Conservation (phyloP, 1,140 invertebrate genomes). For the Panonychus citri region DNA sequence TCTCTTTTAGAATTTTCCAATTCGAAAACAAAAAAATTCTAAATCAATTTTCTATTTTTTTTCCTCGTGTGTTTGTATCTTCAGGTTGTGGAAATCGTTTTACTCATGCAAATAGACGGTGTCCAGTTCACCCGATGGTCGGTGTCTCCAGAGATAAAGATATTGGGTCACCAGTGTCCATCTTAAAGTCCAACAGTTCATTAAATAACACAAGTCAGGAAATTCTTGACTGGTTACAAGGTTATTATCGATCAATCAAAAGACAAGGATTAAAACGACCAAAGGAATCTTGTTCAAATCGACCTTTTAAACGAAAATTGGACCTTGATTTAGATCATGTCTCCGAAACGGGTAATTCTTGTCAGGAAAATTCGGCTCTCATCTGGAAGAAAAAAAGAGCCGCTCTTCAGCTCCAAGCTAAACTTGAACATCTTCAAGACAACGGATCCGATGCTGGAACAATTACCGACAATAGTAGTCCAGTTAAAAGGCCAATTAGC, state of each 20-base stretch:
- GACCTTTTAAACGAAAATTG: slow-evolving; percentile 16
- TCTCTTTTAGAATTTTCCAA: background rate
- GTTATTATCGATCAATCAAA: slow-evolving; percentile 24
- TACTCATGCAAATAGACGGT: slow-evolving; percentile 57
- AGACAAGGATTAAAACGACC: slow-evolving; percentile 30
- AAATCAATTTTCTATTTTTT: slow-evolving; percentile 2
- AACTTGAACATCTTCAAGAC: background rate
- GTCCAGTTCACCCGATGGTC: slow-evolving; percentile 24
- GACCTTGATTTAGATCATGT: slow-evolving; percentile 4
- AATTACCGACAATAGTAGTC: background rate
- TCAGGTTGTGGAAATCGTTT: slow-evolving; percentile 36
- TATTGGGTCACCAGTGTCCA: slow-evolving; percentile 1
- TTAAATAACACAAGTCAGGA: slow-evolving; percentile 27
- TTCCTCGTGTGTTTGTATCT: too few relatives aligned
- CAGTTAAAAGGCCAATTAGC: background rate
- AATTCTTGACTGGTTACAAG: background rate
- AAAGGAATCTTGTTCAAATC: background rate
- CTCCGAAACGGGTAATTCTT: background rate
- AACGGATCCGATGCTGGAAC: slow-evolving; percentile 7
- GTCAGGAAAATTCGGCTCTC: background rate
- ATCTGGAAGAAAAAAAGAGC: slow-evolving; percentile 3
- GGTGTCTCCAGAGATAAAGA: slow-evolving; percentile 17
- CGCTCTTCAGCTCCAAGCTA: background rate
- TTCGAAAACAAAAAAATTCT: background rate
- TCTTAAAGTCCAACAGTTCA: slow-evolving; percentile 31